Base-by-base conservation (phyloP, 2,888 invertebrate species). In the Aplocera efformata region DNA sequence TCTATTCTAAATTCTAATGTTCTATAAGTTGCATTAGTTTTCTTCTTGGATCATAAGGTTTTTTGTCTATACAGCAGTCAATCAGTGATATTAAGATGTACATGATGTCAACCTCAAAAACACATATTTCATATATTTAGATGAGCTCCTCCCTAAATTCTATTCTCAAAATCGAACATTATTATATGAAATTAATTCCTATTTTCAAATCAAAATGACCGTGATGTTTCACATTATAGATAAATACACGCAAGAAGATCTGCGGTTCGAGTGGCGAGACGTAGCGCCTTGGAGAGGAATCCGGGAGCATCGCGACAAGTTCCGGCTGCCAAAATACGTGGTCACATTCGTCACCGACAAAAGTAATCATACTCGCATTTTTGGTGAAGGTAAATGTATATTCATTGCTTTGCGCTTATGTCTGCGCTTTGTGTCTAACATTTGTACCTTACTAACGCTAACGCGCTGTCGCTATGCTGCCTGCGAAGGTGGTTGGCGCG, bases 301-400 rank as follows among this genome's bases (percentile, higher is more conserved):
- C 43, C 84, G 84, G 25, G 89, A 86, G 56, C 90, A 90, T 45
- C 88, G 85, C 42, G 83, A 79, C 60, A 79, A 90, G 54, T 91
- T 90, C 73, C 81, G 91, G 3, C 88, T 91, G 29, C 91, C 91
- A 53, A 91, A 91, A 84, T 91, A 91, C 72, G 90, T 91, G 53
- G 91, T 91, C 66, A 89, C 89, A 50, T 91, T 91, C 81, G 80
- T 83, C 63, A 89, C 90, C 56, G 90, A 90, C 74, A 88, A 89
- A 74, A 89, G 90, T 76, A 89, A 89, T 73, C 90, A 89, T 77
- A 88, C 88, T 73, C 89, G 90, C 71, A 89, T 86, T 79, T 91
- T 90, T 80, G 91, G 91, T 72, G 91, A 91, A 89, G 91, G 91
- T 91, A 88, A 84, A 83, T 81, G 81, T 83, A 80, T 72, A 83